phyloP scores from a whole-genome alignment of 1,140 invertebrate genomes.

The Steinernema khuongi region DNA sequence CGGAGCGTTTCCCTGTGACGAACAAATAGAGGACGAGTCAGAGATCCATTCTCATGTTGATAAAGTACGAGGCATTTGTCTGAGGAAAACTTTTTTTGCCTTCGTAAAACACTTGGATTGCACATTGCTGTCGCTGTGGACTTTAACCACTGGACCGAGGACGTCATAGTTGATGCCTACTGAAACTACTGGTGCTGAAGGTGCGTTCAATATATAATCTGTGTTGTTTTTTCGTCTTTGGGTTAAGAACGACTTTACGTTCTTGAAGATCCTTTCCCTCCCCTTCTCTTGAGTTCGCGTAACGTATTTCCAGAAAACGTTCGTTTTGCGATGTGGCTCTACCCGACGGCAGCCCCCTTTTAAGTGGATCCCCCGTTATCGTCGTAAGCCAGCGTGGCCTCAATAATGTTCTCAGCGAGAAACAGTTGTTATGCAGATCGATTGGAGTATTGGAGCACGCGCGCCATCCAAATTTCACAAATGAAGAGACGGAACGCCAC shows the following conservation, averaged over 20 bases:
- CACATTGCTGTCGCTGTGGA: too few species aligned
- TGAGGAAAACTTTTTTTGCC: conserved; percentile 9
- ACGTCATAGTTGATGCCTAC: too few species aligned
- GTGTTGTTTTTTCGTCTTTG: too few species aligned
- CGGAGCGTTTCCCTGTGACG: not conserved
- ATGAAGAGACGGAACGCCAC: not conserved
- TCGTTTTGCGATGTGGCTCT: not conserved
- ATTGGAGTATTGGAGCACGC: conserved; percentile 1
- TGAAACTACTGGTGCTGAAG: too few species aligned
- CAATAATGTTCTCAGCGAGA: conserved; percentile 10
- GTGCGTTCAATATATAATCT: too few species aligned
- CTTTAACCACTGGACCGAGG: too few species aligned
- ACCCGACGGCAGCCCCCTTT: not conserved
- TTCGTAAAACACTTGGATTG: not conserved
- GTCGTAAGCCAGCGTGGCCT: not conserved
- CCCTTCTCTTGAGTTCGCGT: too few species aligned
- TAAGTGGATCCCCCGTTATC: conserved; percentile 10
- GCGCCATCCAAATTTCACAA: conserved; percentile 6
- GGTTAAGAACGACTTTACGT: too few species aligned
- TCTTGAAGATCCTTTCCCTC: too few species aligned
- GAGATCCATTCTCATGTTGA: conserved; percentile 15
- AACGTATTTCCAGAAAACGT: too few species aligned
- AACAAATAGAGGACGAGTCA: conserved; percentile 16
- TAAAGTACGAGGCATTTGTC: conserved; percentile 16
- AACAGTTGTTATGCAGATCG: conserved; percentile 7